Evolutionary conservation across 2,888 invertebrate genomes (phyloP).

Genomic region (Heliconius cydno): DNA sequence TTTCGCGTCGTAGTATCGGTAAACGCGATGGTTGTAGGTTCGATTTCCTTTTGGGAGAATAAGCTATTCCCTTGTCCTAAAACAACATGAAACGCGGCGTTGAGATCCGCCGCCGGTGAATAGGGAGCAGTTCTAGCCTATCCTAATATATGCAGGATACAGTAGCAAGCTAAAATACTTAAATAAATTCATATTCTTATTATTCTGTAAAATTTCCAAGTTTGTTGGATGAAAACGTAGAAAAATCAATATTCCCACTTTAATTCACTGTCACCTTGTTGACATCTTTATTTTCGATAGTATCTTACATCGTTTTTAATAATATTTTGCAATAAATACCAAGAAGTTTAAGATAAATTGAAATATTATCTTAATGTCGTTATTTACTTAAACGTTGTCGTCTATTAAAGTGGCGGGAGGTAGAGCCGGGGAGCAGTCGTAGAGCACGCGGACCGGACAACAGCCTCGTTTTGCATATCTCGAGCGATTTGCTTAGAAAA

Average conservation of each 20-base stretch:
- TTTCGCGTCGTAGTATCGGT: background rate
- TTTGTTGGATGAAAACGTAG: background rate
- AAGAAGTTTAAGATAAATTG: slow-evolving; percentile 11
- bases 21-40: background rate
- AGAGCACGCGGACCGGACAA: background rate
- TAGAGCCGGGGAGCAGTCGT: background rate
- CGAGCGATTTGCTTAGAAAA: slow-evolving; percentile 1
- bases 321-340: background rate
- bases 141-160: no score
- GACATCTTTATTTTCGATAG: background rate
- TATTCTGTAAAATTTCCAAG: background rate
- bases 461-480: background rate
- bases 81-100: no score
- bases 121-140: no score
- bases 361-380: slow-evolving; percentile 11
- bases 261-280: background rate
- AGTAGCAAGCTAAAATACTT: background rate
- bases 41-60: no score
- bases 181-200: background rate
- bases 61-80: no score
- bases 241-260: background rate
- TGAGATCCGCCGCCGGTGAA: no score
- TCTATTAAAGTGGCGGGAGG: background rate
- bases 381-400: slow-evolving; percentile 9
- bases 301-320: background rate